Conservation (phyloP, 2,888 invertebrate species). For the Pheosia gnoma region DNA sequence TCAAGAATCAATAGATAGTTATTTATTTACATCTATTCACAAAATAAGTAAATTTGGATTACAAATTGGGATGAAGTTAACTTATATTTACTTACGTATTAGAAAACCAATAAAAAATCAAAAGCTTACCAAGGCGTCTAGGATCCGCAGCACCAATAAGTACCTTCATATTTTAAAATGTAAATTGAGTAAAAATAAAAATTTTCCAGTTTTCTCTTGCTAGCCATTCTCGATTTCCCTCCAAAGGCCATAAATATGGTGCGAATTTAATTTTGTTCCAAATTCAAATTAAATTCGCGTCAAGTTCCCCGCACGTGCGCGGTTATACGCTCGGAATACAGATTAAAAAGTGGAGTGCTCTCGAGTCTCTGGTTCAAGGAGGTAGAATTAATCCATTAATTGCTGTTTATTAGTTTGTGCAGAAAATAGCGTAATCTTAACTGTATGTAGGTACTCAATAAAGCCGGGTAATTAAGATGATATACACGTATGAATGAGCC, state of each 20-base stretch:
- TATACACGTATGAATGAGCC: not conserved
- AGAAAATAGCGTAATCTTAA: constrained; percentile 2
- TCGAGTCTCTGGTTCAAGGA: constrained; percentile 32
- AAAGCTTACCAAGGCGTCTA: too few species aligned
- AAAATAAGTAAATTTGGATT: too few species aligned
- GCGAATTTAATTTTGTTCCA: constrained; percentile 76
- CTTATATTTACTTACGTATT: too few species aligned
- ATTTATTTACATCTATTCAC: too few species aligned
- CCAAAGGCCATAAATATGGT: constrained; percentile 76
- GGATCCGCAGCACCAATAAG: too few species aligned
- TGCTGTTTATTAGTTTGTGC: constrained; percentile 8
- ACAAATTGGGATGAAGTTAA: too few species aligned
- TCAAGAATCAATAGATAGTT: too few species aligned
- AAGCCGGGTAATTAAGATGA: not conserved
- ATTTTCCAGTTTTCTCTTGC: constrained; percentile 39
- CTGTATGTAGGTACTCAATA: not conserved
- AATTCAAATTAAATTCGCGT: constrained; percentile 79
- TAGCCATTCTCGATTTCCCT: constrained; percentile 65
- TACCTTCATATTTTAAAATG: not conserved
- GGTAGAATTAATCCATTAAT: constrained; percentile 37
- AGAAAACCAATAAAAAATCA: too few species aligned
- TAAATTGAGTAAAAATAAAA: constrained; percentile 33
- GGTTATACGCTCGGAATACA: constrained; percentile 57
- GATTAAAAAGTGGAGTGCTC: constrained; percentile 55
- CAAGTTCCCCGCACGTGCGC: constrained; percentile 73